These are phyloP conservation scores for Episyrphus balteatus DNA, from an alignment of 1,140 invertebrate genomes.

Conservation along the genomic window DNA sequence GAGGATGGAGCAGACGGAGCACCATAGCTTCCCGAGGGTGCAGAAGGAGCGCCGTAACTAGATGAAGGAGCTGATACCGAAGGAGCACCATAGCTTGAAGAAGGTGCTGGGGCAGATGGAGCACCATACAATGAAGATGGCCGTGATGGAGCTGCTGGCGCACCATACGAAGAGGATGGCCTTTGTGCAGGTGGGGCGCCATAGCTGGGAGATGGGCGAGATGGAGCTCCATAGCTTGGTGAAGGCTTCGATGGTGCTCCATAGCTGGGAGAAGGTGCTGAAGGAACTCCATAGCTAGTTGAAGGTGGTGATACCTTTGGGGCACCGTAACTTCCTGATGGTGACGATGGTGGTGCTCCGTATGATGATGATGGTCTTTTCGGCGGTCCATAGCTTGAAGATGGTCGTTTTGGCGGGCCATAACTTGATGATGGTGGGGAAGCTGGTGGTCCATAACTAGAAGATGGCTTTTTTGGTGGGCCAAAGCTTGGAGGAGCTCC, in stretches of 20 bases:
- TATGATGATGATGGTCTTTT: conserved; percentile 24
- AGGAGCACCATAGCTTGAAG: conserved; percentile 19
- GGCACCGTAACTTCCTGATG: conserved; percentile 33
- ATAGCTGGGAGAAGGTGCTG: conserved; percentile 23
- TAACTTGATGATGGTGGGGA: conserved; percentile 30
- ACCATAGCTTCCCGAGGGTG: conserved; percentile 9
- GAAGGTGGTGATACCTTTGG: conserved; percentile 31
- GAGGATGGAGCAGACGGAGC: conserved; percentile 33
- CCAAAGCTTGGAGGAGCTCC: conserved; percentile 35
- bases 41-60: conserved; percentile 18
- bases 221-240: conserved; percentile 24
- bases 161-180: conserved; percentile 28
- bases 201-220: conserved; percentile 11
- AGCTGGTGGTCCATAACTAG: conserved; percentile 27
- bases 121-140: conserved; percentile 9
- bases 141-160: conserved; percentile 20
- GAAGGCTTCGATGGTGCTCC: conserved; percentile 24
- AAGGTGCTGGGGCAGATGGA: conserved; percentile 24
- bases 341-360: conserved; percentile 36
- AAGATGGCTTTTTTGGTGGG: conserved; percentile 27
- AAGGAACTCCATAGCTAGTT: conserved; percentile 24
- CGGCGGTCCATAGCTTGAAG: conserved; percentile 29
- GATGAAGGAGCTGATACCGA: conserved; percentile 26
- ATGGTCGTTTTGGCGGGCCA: conserved; percentile 37
- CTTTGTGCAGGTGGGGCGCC: conserved; percentile 12